Conservation (phyloP, 2,888 invertebrate species). For the Globia sparganii region DNA sequence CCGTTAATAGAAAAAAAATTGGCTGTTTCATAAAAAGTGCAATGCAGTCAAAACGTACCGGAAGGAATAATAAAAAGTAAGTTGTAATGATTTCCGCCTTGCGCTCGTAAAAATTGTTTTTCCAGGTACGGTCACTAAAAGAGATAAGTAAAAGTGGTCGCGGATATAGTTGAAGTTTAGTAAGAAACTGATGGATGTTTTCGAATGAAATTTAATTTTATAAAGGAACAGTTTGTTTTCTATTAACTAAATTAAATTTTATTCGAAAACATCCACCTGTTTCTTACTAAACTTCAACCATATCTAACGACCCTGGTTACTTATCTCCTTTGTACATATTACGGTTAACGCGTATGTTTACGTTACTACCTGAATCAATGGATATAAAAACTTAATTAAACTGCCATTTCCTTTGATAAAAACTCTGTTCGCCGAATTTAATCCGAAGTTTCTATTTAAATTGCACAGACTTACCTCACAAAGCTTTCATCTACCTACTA, state of each 20-base stretch:
- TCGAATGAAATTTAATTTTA: too few relatives aligned
- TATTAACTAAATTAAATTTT: too few relatives aligned
- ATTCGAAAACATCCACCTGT: too few relatives aligned
- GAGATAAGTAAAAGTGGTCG: too few relatives aligned
- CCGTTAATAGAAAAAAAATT: background rate
- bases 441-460: constrained; percentile 34
- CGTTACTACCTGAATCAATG: background rate
- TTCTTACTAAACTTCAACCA: too few relatives aligned
- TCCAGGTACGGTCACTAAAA: too few relatives aligned
- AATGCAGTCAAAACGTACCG: background rate
- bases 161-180: too few relatives aligned
- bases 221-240: too few relatives aligned
- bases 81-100: background rate
- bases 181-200: too few relatives aligned
- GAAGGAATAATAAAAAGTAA: background rate
- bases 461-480: constrained; percentile 26
- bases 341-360: background rate
- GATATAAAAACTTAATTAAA: constrained; percentile 3
- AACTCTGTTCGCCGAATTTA: background rate
- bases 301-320: too few relatives aligned
- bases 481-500: constrained; percentile 27
- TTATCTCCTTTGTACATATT: too few relatives aligned
- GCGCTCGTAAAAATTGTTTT: background rate
- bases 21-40: background rate
- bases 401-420: constrained; percentile 3